A percentile compares a stretch with the other conserved stretches of the same genome.
Conservation (phyloP, 2,888 invertebrate species). For the Cremastobaeus sp. region DNA sequence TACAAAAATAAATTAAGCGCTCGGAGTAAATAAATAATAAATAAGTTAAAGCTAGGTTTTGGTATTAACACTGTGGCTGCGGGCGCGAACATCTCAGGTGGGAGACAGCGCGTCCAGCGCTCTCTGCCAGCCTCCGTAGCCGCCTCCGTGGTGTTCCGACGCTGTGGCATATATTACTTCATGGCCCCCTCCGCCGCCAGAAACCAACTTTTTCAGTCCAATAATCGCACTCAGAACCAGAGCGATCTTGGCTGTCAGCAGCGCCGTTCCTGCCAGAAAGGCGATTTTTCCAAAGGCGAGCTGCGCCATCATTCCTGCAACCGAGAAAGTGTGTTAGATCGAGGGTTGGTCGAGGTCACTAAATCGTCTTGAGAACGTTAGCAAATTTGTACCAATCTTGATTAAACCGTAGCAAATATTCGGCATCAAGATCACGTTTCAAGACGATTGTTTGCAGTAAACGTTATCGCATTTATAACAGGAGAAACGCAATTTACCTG, state of each 20-base stretch:
- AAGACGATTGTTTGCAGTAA: background rate
- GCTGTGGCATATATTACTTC: conserved; percentile 81
- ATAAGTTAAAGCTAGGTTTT: conserved; percentile 49
- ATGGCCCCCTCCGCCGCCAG: conserved; percentile 78
- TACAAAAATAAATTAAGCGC: conserved; percentile 45
- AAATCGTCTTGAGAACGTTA: too few species aligned
- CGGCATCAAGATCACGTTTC: background rate
- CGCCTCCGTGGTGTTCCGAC: conserved; percentile 75
- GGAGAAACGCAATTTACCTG: conserved; percentile 71
- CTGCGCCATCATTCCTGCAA: conserved; percentile 81
- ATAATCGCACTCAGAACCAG: conserved; percentile 82
- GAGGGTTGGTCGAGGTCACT: too few species aligned
- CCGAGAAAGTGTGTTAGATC: too few species aligned
- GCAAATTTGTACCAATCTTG: too few species aligned
- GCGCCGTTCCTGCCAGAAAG: conserved; percentile 83
- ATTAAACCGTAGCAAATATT: too few species aligned
- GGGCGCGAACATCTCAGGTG: conserved; percentile 64
- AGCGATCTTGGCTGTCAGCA: conserved; percentile 84
- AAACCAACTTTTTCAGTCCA: conserved; percentile 82
- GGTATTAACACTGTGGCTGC: conserved; percentile 2
- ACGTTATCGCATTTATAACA: background rate
- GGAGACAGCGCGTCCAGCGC: conserved; percentile 71
- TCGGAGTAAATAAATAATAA: conserved; percentile 55
- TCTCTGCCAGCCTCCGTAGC: conserved; percentile 75
- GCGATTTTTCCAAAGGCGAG: conserved; percentile 85